These are phyloP conservation scores for Bergia sp. DNA, from an alignment of 92 coral and sea anemone species.

Conservation along the genomic window DNA sequence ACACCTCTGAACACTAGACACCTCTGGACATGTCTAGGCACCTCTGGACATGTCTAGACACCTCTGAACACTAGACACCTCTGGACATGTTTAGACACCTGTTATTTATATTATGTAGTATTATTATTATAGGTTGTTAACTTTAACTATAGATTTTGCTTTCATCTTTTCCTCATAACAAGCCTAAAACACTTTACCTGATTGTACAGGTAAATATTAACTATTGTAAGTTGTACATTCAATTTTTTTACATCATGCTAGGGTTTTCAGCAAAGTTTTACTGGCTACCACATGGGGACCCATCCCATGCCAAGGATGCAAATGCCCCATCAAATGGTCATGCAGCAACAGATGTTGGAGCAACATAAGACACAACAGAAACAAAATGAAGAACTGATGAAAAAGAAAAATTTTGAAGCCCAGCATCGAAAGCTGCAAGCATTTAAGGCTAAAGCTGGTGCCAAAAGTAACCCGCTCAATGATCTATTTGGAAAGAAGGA, in stretches of 20 bases:
- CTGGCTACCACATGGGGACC: slow-evolving; percentile 35
- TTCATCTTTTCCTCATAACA: no score
- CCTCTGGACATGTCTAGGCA: no score
- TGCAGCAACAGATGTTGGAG: slow-evolving; percentile 68
- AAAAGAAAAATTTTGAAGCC: slow-evolving; percentile 84
- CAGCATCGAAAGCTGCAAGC: slow-evolving; percentile 82
- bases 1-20: no score
- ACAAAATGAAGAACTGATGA: slow-evolving; percentile 70
- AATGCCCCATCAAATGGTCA: slow-evolving; percentile 26
- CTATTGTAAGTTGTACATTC: no score
- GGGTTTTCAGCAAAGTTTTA: slow-evolving; percentile 41
- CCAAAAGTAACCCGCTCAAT: slow-evolving; percentile 52
- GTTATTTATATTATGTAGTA: no score
- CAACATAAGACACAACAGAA: slow-evolving; percentile 76
- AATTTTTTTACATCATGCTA: not conserved
- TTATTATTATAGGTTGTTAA: no score
- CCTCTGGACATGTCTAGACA: no score
- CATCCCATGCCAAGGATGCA: slow-evolving; percentile 39
- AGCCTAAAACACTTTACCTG: no score
- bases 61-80: no score
- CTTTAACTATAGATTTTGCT: no score
- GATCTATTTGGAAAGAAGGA: slow-evolving; percentile 81
- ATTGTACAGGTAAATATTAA: no score
- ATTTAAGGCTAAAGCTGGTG: slow-evolving; percentile 63
- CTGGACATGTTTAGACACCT: no score